These are phyloP conservation scores for Chionis minor DNA, from an alignment of 2,113 vertebrate genomes.

Conservation along the genomic window DNA sequence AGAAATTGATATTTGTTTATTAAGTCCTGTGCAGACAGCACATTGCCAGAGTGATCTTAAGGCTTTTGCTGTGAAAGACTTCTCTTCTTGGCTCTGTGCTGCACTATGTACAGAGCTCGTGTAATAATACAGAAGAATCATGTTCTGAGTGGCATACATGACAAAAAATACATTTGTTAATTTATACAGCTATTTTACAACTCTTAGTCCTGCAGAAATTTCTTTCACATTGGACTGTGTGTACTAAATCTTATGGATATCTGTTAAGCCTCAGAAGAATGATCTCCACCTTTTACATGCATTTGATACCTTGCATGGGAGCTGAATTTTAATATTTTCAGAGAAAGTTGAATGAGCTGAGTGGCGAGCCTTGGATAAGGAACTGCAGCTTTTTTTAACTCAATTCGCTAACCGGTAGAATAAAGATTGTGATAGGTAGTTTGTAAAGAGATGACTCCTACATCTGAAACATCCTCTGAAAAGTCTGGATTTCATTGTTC, in stretches of 20 bases:
- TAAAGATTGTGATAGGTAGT: not conserved
- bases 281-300: not conserved
- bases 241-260: not conserved
- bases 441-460: not conserved
- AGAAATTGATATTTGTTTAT: not conserved
- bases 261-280: not conserved
- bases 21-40: not conserved
- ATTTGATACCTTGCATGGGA: not conserved
- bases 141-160: not conserved
- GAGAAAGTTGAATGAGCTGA: not conserved
- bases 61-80: not conserved
- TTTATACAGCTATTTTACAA: not conserved
- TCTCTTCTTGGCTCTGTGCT: not conserved
- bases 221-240: not conserved
- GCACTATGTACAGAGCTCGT: not conserved
- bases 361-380: not conserved
- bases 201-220: not conserved
- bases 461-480: not conserved
- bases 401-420: not conserved
- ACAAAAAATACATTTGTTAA: not conserved
- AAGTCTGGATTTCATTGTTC: not conserved
- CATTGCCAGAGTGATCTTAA: not conserved
- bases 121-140: not conserved
- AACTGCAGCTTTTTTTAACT: not conserved
- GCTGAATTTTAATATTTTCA: not conserved